phyloP scores from a whole-genome alignment of 2,888 invertebrate species.

The Nipponacmea schrenckii region DNA sequence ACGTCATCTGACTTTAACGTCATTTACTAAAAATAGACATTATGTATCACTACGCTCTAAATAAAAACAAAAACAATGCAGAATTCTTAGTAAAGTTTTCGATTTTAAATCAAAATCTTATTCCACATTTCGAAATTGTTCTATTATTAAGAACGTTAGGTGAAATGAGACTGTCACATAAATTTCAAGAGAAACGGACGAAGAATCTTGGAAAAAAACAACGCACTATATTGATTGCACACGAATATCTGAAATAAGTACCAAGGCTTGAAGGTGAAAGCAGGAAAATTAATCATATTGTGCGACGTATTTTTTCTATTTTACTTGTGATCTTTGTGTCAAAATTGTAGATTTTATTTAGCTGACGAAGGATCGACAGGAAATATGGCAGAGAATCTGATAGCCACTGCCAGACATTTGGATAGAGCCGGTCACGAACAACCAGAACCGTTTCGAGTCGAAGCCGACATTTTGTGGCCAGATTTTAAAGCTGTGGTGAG shows the following conservation, averaged over 20 bases:
- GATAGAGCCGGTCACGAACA: conserved; percentile 24
- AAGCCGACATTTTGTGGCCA: conserved; percentile 14
- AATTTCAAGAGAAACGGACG: too few species aligned
- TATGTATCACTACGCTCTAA: background rate
- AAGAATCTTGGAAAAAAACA: background rate
- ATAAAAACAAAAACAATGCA: background rate
- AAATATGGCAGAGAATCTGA: background rate
- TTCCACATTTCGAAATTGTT: too few species aligned
- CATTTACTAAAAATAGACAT: conserved; percentile 17
- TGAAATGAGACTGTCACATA: too few species aligned
- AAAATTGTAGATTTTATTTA: background rate
- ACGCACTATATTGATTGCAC: background rate
- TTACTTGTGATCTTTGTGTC: background rate
- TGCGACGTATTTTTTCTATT: background rate
- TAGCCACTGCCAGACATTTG: background rate
- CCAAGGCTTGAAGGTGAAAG: background rate
- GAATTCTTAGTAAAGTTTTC: background rate
- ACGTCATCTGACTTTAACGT: conserved; percentile 3
- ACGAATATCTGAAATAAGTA: background rate
- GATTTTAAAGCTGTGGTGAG: conserved; percentile 26
- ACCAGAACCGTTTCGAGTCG: conserved; percentile 31
- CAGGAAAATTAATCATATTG: background rate
- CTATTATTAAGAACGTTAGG: too few species aligned
- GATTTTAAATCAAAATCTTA: background rate
- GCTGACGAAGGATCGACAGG: background rate